Evolutionary conservation across 2,888 invertebrate genomes (phyloP).

Genomic region (Halictus ligatus): DNA sequence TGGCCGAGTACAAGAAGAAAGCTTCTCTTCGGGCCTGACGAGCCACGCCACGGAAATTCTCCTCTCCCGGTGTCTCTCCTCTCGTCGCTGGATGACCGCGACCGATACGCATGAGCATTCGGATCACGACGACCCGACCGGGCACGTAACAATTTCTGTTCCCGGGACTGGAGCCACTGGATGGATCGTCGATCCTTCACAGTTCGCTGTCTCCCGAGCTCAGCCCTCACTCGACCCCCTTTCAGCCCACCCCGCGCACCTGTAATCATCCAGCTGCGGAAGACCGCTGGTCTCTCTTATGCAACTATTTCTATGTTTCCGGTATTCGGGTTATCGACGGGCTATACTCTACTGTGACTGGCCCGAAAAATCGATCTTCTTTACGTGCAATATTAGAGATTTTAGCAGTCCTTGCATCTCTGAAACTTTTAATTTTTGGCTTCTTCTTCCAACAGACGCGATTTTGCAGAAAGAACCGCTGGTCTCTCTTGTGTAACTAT

Average conservation of each 20-base stretch:
- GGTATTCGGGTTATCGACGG: not conserved
- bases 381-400: no score
- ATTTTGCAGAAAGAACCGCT: not conserved
- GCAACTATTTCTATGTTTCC: not conserved
- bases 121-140: conserved; percentile 71
- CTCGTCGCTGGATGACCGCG: conserved; percentile 69
- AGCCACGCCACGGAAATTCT: conserved; percentile 66
- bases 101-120: conserved; percentile 71
- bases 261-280: not conserved
- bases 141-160: conserved; percentile 84
- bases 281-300: not conserved
- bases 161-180: conserved; percentile 78
- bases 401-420: no score
- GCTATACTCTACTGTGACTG: not conserved
- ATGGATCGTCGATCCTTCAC: conserved; percentile 70
- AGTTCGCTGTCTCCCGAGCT: conserved; percentile 46
- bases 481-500: not conserved
- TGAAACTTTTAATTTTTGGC: no score
- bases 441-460: no score
- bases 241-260: not conserved
- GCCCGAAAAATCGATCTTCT: not conserved
- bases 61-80: conserved; percentile 54
- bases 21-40: conserved; percentile 52
- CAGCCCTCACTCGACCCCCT: conserved; percentile 1
- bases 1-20: conserved; percentile 54